phyloP scores from a whole-genome alignment of 2,888 invertebrate genomes.

The Macaria notata region DNA sequence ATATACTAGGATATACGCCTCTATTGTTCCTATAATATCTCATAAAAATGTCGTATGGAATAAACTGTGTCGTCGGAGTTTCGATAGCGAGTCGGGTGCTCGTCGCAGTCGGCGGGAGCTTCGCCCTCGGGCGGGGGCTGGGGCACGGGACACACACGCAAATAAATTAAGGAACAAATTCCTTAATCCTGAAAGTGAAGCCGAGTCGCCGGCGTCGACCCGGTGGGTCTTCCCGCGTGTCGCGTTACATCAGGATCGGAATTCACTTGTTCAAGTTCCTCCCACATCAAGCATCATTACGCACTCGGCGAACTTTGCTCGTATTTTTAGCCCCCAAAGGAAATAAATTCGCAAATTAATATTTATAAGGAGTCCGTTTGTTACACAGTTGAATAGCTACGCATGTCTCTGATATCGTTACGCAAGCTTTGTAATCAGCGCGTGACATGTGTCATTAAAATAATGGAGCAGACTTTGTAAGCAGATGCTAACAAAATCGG shows the following conservation, averaged over 20 bases:
- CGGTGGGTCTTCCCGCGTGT: slow-evolving; percentile 61
- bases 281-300: slow-evolving; percentile 19
- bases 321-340: slow-evolving; percentile 8
- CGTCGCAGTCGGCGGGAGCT: slow-evolving; percentile 19
- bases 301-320: slow-evolving; percentile 8
- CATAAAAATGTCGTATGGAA: slow-evolving; percentile 70
- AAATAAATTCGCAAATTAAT: neutral
- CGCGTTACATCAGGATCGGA: slow-evolving; percentile 58
- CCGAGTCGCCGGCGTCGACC: slow-evolving; percentile 53
- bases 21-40: slow-evolving; percentile 70
- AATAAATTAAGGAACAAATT: slow-evolving; percentile 59
- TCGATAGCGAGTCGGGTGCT: slow-evolving; percentile 36
- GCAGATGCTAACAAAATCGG: slow-evolving; percentile 2
- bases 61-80: slow-evolving; percentile 55
- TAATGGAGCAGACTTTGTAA: too few relatives aligned
- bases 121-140: slow-evolving; percentile 4
- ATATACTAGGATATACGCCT: slow-evolving; percentile 71
- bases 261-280: slow-evolving; percentile 42
- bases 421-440: too few relatives aligned
- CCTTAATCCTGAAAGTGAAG: slow-evolving; percentile 68
- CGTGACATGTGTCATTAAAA: too few relatives aligned
- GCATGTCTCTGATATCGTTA: too few relatives aligned
- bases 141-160: slow-evolving; percentile 26
- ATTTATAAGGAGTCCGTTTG: neutral
- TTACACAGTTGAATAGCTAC: too few relatives aligned